phyloP scores from a whole-genome alignment of 2,797 vertebrate genomes.

The Gorsachius magnificus region DNA sequence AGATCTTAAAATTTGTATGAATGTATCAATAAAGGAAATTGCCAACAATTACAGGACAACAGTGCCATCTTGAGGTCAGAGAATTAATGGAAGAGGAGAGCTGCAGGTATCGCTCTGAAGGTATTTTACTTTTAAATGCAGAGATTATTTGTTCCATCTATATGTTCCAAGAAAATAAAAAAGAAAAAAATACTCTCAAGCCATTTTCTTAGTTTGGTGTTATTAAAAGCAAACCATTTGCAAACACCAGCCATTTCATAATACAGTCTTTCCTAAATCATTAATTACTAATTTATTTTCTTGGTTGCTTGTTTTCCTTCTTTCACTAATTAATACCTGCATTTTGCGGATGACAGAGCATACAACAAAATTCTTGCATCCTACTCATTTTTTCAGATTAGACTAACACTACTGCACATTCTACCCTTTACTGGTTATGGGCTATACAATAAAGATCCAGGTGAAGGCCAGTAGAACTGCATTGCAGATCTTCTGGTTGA shows the following conservation, averaged over 20 bases:
- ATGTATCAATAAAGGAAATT: not conserved
- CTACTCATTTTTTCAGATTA: not conserved
- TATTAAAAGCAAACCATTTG: not conserved
- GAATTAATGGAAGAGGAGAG: not conserved
- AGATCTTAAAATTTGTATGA: not conserved
- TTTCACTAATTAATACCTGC: not conserved
- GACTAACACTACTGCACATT: not conserved
- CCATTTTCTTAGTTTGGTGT: not conserved
- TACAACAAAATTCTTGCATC: not conserved
- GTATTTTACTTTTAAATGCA: not conserved
- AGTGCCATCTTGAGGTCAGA: slow-evolving; percentile 64
- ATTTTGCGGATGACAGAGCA: not conserved
- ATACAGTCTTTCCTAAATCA: not conserved
- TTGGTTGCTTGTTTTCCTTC: not conserved
- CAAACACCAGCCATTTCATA: not conserved
- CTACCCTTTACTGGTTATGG: not conserved
- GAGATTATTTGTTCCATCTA: not conserved
- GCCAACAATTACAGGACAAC: not conserved
- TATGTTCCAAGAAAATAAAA: not conserved
- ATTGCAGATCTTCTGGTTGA: not conserved
- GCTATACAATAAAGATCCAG: not conserved
- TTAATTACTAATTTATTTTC: not conserved
- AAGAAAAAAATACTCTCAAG: not conserved
- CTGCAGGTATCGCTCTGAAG: not conserved
- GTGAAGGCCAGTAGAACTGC: not conserved